Evolutionary conservation across 1,140 invertebrate species (phyloP), one percentile per base, ranked within the genome.

Genomic region (Aphelinus certus): DNA sequence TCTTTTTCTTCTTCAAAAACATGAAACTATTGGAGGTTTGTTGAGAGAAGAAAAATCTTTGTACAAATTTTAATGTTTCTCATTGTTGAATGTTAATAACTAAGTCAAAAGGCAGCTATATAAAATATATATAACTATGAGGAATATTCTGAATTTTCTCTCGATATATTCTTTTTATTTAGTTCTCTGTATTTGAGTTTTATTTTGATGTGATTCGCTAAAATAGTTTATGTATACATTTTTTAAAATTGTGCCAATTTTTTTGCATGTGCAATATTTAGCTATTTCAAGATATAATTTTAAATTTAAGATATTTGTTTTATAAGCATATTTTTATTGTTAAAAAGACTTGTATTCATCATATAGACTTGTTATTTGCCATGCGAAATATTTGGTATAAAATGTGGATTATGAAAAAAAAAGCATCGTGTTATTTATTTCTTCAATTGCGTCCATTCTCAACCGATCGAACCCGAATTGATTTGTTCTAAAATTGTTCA

Each of bases 31-130:
- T 67, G 64, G 43, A 73, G 71, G 4, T 73, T 42, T 73, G 67
- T 73, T 57, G 71, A 63, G 57, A 62, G 69, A 47, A 61, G 53
- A 68, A 68, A 72, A 68, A 76, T 67, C 62, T 58, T 73, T 77
- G 71, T 76, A 76, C 68, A 78, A 76, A 78, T 77, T 76, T 65
- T 64, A 69, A 74, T 68, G 61, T 56, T 72, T 68, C 60, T 75
- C 66, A 77, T 75, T 77, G 71, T 77, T 75, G 65, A 76, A 76
- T 76, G 66, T 76, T 76, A 73, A 67, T 26, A 7, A 69, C 26
- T 51, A 69, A 63, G 66, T 57, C 46, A 68, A 72, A 60, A 66
- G 10, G 7, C 63, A 73, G 45, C 63, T 73, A 61, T 9, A 73
- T 3, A 51, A 73, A 61, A 26, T 26, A 26, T 26, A 26, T 26